phyloP scores from a whole-genome alignment of 1,140 invertebrate genomes.

The Subanguina moxae region DNA sequence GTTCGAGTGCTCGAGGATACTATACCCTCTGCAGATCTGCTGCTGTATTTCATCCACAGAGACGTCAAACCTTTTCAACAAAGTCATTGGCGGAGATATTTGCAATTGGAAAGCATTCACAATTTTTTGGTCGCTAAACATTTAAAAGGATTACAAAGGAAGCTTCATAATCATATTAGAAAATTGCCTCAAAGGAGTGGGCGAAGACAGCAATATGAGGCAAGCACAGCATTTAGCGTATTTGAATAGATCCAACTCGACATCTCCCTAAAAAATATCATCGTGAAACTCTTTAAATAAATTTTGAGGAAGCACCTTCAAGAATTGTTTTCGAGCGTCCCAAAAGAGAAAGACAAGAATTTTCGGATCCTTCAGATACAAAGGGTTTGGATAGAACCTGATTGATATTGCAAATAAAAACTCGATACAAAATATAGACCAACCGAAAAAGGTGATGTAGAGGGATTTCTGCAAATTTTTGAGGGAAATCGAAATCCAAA shows the following conservation, averaged over 20 bases:
- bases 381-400: background rate
- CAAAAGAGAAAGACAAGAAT: background rate
- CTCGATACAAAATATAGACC: background rate
- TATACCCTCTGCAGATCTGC: background rate
- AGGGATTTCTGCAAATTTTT: background rate
- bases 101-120: background rate
- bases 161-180: background rate
- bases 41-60: background rate
- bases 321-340: background rate
- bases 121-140: background rate
- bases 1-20: background rate
- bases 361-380: background rate
- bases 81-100: constrained; percentile 1
- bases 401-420: background rate
- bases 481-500: background rate
- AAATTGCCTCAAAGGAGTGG: background rate
- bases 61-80: background rate
- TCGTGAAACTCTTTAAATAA: too few species aligned
- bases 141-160: background rate
- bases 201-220: background rate
- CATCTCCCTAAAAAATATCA: background rate
- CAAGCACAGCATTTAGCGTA: background rate
- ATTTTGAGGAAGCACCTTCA: background rate
- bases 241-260: background rate
- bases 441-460: background rate